Evolutionary conservation across 2,113 vertebrate genomes (phyloP), one percentile per base, ranked within the genome.

Genomic region (Apodemus speciosus): DNA sequence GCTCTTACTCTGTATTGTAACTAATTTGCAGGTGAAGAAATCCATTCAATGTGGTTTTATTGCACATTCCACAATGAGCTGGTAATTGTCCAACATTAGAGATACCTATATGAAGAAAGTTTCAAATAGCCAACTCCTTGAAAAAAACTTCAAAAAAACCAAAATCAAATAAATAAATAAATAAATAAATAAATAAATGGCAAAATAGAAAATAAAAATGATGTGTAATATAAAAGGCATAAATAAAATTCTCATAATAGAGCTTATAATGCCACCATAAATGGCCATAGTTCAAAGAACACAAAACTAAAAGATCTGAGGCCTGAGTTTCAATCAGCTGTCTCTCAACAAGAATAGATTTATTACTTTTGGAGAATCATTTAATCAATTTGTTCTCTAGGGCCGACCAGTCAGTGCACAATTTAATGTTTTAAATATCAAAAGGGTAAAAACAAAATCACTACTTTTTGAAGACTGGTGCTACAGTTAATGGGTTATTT

Each of bases 351-450:
- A 64, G 30, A 89, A 73, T 49, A 60, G 6, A 25, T 81, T 90
- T 30, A 62, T 56, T 7, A 43, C 80, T 90, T 79, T 11, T 13
- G 20, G 73, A 15, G 58, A 76, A 89, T 83, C 7, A 40, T 6
- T n/a, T 90, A 7, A 66, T 88, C 35, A 88, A 4, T 30, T 90
- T 77, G 92, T 71, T 79, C 49, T 85, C 77, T 92, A 88, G 18
- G 5, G 46, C 80, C 88, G 85, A 89, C 11, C 18, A 71, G 11
- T 81, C n/a, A 80, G 53, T 68, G 40, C 60, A 27, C 72, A 32
- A 16, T 56, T 58, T 15, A 71, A 21, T 9, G 20, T 81, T 81
- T 81, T 81, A 58, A 81, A 81, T 60, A 81, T 81, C 56, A 40
- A 40, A 60, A 81, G 21, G 23, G n/a, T 80, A 58, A 40, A 38